Evolutionary conservation across 2,113 vertebrate species (phyloP).

Genomic region (Heliornis fulica): DNA sequence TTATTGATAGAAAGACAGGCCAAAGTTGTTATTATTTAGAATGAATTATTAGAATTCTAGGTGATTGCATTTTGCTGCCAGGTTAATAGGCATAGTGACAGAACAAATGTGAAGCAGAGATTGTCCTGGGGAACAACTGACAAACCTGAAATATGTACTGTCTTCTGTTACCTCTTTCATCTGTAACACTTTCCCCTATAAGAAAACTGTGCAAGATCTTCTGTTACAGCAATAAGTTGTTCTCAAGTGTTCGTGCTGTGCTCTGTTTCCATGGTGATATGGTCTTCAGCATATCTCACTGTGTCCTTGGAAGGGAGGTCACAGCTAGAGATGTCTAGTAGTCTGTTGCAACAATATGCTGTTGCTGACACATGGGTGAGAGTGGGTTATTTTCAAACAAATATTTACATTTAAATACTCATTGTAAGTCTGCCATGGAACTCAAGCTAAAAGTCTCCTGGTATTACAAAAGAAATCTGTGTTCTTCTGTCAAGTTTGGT

Average conservation of each 20-base stretch:
- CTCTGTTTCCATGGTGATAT: neutral
- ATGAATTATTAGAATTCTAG: neutral
- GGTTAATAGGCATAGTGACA: neutral
- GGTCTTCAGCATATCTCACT: neutral
- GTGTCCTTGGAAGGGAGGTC: neutral
- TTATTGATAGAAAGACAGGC: neutral
- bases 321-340: neutral
- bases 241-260: neutral
- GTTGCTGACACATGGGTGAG: neutral
- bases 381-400: neutral
- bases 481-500: neutral
- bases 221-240: neutral
- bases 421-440: neutral
- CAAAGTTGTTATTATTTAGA: neutral
- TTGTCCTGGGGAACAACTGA: neutral
- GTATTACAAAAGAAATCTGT: neutral
- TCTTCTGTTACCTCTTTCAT: neutral
- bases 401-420: neutral
- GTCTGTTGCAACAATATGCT: neutral
- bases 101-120: neutral
- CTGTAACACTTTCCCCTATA: neutral
- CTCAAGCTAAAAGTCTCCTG: neutral
- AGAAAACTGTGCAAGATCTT: neutral
- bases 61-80: neutral
- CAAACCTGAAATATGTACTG: neutral